Percentiles rank a stretch among this genome's conserved stretches.
Conservation (phyloP, 2,797 vertebrate genomes). For the Leptoclinus maculatus region DNA sequence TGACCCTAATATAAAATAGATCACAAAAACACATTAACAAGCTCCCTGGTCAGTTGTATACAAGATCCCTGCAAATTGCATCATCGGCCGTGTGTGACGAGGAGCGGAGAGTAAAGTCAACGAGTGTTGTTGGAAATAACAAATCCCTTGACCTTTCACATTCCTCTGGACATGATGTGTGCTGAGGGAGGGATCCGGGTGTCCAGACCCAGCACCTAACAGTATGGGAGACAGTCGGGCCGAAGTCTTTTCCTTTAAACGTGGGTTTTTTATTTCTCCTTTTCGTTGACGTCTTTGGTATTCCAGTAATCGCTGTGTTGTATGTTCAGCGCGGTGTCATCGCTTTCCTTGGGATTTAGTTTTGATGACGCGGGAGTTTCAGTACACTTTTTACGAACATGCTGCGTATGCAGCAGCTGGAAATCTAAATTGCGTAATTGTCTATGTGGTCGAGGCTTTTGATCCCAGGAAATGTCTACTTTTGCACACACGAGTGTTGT, state of each 20-base stretch:
- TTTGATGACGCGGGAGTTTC: not conserved
- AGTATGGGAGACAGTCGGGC: not conserved
- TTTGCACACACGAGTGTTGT: not conserved
- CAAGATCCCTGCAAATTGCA: not conserved
- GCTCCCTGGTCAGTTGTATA: not conserved
- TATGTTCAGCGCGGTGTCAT: not conserved
- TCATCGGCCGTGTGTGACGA: not conserved
- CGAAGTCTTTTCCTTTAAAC: not conserved
- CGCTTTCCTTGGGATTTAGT: not conserved
- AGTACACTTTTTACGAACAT: not conserved
- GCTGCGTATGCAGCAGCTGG: not conserved
- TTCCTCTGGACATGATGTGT: constrained; percentile 13
- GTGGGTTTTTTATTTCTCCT: not conserved
- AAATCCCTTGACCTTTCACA: constrained; percentile 28
- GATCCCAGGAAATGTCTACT: not conserved
- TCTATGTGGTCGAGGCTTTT: not conserved
- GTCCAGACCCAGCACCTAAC: not conserved
- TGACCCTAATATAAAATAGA: not conserved
- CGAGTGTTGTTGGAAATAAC: not conserved
- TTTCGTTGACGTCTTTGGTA: not conserved
- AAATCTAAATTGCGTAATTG: not conserved
- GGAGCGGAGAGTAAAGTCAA: not conserved
- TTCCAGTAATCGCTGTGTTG: constrained; percentile 4
- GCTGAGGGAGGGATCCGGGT: not conserved
- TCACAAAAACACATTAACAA: not conserved